Conservation (phyloP, 2,113 vertebrate species). For the Uria lomvia region DNA sequence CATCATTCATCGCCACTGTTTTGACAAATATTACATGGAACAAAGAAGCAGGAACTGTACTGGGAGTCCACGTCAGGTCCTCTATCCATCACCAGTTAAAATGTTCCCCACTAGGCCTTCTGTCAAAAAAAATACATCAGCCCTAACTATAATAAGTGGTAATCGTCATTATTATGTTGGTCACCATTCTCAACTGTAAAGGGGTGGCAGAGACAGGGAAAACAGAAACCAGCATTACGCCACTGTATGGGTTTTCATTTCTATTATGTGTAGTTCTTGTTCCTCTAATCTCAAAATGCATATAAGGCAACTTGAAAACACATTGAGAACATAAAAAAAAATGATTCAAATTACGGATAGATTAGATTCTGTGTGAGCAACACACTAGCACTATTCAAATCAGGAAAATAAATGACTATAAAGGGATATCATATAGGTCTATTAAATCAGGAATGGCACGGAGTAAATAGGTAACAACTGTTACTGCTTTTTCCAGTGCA, state of each 20-base stretch:
- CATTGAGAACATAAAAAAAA: background rate
- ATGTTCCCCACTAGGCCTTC: background rate
- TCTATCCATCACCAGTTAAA: background rate
- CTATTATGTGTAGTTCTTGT: background rate
- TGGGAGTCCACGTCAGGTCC: background rate
- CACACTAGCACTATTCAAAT: background rate
- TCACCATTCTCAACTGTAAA: background rate
- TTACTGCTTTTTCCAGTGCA: background rate
- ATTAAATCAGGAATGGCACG: background rate
- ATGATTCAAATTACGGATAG: background rate
- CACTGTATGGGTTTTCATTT: background rate
- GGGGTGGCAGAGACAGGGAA: background rate
- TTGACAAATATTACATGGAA: conserved; percentile 22
- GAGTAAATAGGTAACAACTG: background rate
- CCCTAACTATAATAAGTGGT: background rate
- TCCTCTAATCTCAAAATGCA: background rate
- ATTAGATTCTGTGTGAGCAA: background rate
- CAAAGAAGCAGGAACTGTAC: conserved; percentile 14
- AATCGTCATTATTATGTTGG: background rate
- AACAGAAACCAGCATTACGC: background rate
- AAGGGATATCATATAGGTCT: background rate
- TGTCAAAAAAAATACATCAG: background rate
- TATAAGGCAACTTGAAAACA: background rate
- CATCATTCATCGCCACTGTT: background rate
- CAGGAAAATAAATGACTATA: background rate